Percentiles rank a stretch among this genome's conserved stretches.
These are phyloP conservation scores for Cettia cetti DNA, from an alignment of 2,113 vertebrate species.

Conservation along the genomic window DNA sequence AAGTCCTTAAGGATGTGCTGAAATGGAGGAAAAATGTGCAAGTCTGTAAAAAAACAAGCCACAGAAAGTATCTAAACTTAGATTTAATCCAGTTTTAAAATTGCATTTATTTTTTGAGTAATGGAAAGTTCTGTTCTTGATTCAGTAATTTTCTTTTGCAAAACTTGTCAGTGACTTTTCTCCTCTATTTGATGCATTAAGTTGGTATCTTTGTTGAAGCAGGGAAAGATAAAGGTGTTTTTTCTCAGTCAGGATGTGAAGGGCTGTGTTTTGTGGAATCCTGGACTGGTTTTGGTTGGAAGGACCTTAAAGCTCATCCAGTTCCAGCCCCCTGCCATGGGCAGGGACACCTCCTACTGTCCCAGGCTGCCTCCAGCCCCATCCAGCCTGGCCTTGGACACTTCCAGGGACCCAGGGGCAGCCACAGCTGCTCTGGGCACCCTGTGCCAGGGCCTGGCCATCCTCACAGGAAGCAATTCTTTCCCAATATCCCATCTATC, in stretches of 20 bases:
- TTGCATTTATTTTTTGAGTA: background rate
- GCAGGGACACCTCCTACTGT: background rate
- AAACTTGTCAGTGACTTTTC: background rate
- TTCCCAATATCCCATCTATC: fast-evolving
- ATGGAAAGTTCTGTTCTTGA: background rate
- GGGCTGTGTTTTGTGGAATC: background rate
- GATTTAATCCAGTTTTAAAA: background rate
- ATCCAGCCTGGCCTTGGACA: fast-evolving
- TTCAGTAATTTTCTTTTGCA: background rate
- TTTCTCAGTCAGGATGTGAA: background rate
- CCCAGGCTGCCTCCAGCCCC: background rate
- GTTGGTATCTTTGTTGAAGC: background rate
- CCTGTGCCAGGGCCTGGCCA: background rate
- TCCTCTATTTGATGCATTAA: background rate
- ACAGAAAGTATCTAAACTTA: background rate
- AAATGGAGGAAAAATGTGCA: background rate
- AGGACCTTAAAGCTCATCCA: fast-evolving
- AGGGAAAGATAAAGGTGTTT: background rate
- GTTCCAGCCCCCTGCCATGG: background rate
- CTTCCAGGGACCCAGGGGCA: background rate
- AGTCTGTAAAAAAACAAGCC: background rate
- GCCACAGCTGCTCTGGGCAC: background rate
- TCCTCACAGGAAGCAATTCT: fast-evolving
- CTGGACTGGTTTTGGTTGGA: background rate
- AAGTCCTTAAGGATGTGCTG: background rate